These are phyloP conservation scores for Pimpla rufipes DNA, from an alignment of 2,888 invertebrate genomes.

Conservation along the genomic window DNA sequence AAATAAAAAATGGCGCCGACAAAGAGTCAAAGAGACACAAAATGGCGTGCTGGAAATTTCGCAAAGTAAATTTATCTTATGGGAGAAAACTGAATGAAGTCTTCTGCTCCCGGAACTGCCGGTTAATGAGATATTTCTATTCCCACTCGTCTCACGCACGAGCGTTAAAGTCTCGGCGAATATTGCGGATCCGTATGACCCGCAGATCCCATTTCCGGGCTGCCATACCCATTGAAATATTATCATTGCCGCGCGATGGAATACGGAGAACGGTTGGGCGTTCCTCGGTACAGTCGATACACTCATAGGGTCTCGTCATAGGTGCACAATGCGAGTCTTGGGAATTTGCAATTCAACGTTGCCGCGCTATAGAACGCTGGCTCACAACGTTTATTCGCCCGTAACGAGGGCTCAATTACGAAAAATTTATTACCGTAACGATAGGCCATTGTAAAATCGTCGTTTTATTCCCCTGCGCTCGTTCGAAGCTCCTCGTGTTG, in stretches of 20 bases:
- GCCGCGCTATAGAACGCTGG: background rate
- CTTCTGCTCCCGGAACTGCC: background rate
- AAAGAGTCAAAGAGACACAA: background rate
- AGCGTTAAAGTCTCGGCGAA: background rate
- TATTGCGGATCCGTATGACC: background rate
- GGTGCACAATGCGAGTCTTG: slow-evolving; percentile 23
- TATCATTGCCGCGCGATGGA: slow-evolving; percentile 43
- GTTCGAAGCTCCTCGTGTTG: background rate
- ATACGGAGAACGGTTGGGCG: slow-evolving; percentile 18
- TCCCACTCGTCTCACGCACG: slow-evolving; percentile 1
- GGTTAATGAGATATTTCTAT: background rate
- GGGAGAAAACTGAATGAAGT: background rate
- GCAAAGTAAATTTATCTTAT: too few relatives aligned
- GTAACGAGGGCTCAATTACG: slow-evolving; percentile 25
- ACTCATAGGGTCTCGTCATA: too few relatives aligned
- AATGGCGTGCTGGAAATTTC: too few relatives aligned
- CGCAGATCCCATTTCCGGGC: slow-evolving; percentile 49
- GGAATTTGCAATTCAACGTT: slow-evolving; percentile 36
- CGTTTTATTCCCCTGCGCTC: background rate
- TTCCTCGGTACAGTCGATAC: slow-evolving; percentile 38
- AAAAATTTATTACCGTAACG: slow-evolving; percentile 65
- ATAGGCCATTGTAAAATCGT: slow-evolving; percentile 51
- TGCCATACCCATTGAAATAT: slow-evolving; percentile 58
- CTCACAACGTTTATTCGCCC: slow-evolving; percentile 26
- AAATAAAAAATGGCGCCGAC: background rate